phyloP scores from a whole-genome alignment of 1,140 invertebrate genomes.

The Xylocopa sonorina region DNA sequence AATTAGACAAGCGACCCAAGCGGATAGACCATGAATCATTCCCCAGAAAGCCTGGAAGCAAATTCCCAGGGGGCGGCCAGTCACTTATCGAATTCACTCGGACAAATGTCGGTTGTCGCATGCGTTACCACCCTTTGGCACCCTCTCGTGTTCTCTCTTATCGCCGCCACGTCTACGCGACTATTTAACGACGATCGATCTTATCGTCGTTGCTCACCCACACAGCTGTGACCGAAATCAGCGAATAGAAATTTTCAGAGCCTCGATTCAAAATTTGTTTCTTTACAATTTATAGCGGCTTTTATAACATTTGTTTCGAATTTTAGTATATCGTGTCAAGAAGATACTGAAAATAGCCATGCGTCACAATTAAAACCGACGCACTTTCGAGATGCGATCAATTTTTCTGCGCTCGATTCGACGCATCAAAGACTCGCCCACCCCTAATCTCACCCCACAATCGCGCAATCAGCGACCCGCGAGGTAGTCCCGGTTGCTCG shows the following conservation, averaged over 20 bases:
- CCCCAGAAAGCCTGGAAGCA: not conserved
- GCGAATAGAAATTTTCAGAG: no score
- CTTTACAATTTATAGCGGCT: no score
- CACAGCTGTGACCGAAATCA: not conserved
- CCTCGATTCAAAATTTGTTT: no score
- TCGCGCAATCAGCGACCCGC: no score
- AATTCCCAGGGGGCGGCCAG: not conserved
- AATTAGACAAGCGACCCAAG: not conserved
- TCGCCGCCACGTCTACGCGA: not conserved
- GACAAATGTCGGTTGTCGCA: not conserved
- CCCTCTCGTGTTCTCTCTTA: not conserved
- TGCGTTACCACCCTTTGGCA: not conserved
- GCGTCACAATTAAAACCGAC: no score
- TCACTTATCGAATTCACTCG: not conserved
- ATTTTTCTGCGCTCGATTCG: no score
- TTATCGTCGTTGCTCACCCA: conserved; percentile 19
- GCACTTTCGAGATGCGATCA: no score
- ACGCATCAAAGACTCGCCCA: no score
- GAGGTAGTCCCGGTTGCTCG: not conserved
- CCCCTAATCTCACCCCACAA: no score
- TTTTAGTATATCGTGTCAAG: no score
- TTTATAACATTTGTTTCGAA: no score
- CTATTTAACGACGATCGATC: conserved; percentile 35
- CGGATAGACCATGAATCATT: not conserved
- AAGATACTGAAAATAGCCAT: no score